Evolutionary conservation across 2,113 vertebrate genomes (phyloP), one percentile per base, ranked within the genome.

Genomic region (Tringa solitaria): DNA sequence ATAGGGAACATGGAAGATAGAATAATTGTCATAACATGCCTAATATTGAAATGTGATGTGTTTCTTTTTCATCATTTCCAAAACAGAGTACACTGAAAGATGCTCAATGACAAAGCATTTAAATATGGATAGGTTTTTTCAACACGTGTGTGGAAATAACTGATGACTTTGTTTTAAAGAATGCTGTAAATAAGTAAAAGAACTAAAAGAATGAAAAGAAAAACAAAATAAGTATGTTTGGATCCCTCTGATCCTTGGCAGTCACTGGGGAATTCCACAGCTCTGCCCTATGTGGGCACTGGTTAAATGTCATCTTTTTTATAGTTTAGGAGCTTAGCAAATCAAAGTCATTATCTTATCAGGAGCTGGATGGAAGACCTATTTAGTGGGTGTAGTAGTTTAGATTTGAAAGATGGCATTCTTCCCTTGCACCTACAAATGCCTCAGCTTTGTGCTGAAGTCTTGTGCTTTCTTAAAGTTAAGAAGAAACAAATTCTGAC

Each of bases 11-110:
- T 5, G 5, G 48, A 84, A 76, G 39, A 89, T 89, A 82, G 53
- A 95, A 39, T 53, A 75, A 89, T 65, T 89, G 95, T 91, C 94
- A 92, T 69, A 95, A 95, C 61, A 93, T 6, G 11, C n/a, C 89
- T 92, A 84, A 79, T 76, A 73, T 12, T 87, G 53, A 92, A 96
- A 92, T 54, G 28, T 35, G 32, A 84, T 75, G 56, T 45, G 48
- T 46, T 79, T 78, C 72, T 87, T 94, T 88, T 75, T 60, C 60
- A 64, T 78, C 7, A 37, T 72, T 89, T 95, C 73, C 53, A 84
- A 89, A 89, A 24, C 43, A 75, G 35, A 83, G 69, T 48, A 88
- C 84, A 91, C 56, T 48, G 65, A 90, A 92, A 87, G 41, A 48
- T 84, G 43, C 30, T 69, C 37, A 15, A 87, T 91, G 53, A 84